Base-by-base conservation (phyloP, 1,140 invertebrate species). In the Eriocheir sinensis region DNA sequence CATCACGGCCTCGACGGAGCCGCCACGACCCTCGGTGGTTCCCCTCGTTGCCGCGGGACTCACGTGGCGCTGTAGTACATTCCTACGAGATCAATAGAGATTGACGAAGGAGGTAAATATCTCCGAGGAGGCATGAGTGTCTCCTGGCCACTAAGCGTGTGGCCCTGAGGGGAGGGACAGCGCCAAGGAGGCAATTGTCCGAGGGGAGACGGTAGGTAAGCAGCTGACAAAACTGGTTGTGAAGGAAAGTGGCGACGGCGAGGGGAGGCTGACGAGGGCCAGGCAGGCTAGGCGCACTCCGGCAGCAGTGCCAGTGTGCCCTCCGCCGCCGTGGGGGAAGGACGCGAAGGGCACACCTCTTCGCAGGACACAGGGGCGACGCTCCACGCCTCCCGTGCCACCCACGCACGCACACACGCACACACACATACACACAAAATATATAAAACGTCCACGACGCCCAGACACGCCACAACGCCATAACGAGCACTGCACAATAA, bases 11-110 rank as follows among this genome's bases (percentile, higher is more conserved):
- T 88, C 38, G 0, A 40, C 21, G 17, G 79, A 34, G 60, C 79
- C 38, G 60, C 53, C 53, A 91, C 60, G 53, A 79, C 32, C 36
- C 27, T n/a, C 53, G 17, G 36, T 79, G 79, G 89, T 91, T 91
- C 60, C 17, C 34, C 15, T 36, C 79, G 89, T 91, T 44, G 72
- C 89, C 89, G 40, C 89, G 12, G 38, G 53, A 38, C 60, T 79
- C 48, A 91, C 36, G 79, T 91, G 89, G 89, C 89, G 89, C 89
- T 91, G 41, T 91, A 80, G 85, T 88, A 88, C 85, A 88, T 88
- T 79, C 53, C 60, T 79, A 32, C n/a, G 89, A 91, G 89, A 91
- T 91, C 89, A 91, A 91, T 91, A 91, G 89, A 91, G 53, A 91
- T 91, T 79, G 53, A 91, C 89, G 89, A 38, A 79, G 53, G 38